Evolutionary conservation across 2,113 vertebrate genomes (phyloP).

Genomic region (Tenebrosternarchus preto): DNA sequence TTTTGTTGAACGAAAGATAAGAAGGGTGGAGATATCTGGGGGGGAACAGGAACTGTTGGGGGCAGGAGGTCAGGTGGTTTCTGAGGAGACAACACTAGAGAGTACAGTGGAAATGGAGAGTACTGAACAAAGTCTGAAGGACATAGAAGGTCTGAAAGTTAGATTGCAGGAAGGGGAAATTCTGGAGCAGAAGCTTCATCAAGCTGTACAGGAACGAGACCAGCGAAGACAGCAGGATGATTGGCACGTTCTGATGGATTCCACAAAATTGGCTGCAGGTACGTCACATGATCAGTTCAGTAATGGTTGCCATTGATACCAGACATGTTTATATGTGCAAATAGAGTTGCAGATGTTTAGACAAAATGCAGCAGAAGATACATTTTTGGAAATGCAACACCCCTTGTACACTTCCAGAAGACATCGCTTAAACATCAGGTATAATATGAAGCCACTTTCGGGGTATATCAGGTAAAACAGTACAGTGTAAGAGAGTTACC

Average conservation of each 20-base stretch:
- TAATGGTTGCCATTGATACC: not conserved
- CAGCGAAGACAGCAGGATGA: slow-evolving; percentile 21
- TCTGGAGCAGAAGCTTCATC: slow-evolving; percentile 45
- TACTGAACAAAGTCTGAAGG: slow-evolving; percentile 24
- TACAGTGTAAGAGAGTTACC: too few relatives aligned
- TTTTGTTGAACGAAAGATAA: slow-evolving; percentile 39
- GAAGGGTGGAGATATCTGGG: slow-evolving; percentile 43
- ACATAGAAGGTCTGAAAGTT: slow-evolving; percentile 52
- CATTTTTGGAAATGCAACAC: too few relatives aligned
- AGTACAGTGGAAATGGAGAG: slow-evolving; percentile 38
- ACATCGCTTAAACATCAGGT: too few relatives aligned
- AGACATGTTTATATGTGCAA: too few relatives aligned
- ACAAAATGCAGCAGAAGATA: too few relatives aligned
- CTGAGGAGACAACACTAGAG: slow-evolving; percentile 43
- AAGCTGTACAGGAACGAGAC: slow-evolving; percentile 2
- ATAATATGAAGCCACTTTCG: too few relatives aligned
- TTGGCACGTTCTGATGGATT: slow-evolving; percentile 49
- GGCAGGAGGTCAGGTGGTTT: slow-evolving; percentile 15
- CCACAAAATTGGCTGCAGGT: slow-evolving; percentile 24
- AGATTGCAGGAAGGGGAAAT: slow-evolving; percentile 54
- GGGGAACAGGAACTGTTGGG: slow-evolving; percentile 34
- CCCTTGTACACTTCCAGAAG: too few relatives aligned
- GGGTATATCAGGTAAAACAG: too few relatives aligned
- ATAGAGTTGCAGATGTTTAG: too few relatives aligned
- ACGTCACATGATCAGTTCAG: slow-evolving; percentile 9